phyloP scores from a whole-genome alignment of 2,113 vertebrate species.

The Sardina pilchardus region DNA sequence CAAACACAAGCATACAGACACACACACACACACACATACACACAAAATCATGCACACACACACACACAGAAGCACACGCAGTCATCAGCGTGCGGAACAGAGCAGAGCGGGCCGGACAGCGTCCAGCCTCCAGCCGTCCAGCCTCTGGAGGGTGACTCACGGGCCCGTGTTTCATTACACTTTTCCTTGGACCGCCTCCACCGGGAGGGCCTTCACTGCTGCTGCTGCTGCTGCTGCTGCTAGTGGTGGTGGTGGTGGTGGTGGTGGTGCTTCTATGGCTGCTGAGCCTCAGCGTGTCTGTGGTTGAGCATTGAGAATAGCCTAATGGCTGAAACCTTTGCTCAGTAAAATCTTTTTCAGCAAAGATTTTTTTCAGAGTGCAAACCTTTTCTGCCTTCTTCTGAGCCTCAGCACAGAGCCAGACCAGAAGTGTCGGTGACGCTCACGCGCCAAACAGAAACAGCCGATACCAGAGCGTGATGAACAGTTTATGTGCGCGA shows the following conservation, averaged over 20 bases:
- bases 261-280: too few species aligned
- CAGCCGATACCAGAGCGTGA: background rate
- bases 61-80: background rate
- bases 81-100: background rate
- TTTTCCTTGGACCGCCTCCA: conserved; percentile 26
- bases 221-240: background rate
- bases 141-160: conserved; percentile 26
- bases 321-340: too few species aligned
- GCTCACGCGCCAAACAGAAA: background rate
- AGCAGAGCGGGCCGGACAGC: too few species aligned
- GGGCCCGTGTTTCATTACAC: conserved; percentile 22
- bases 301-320: too few species aligned
- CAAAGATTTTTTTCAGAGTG: too few species aligned
- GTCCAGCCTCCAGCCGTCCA: background rate
- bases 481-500: background rate
- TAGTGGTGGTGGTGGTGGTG: too few species aligned
- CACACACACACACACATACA: conserved; percentile 16
- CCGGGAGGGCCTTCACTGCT: background rate
- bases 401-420: background rate
- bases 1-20: background rate
- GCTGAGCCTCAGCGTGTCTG: background rate
- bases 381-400: too few species aligned
- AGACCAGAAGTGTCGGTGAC: background rate
- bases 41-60: background rate
- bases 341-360: too few species aligned